phyloP scores from a whole-genome alignment of 2,888 invertebrate genomes.

The Scotopteryx bipunctaria region DNA sequence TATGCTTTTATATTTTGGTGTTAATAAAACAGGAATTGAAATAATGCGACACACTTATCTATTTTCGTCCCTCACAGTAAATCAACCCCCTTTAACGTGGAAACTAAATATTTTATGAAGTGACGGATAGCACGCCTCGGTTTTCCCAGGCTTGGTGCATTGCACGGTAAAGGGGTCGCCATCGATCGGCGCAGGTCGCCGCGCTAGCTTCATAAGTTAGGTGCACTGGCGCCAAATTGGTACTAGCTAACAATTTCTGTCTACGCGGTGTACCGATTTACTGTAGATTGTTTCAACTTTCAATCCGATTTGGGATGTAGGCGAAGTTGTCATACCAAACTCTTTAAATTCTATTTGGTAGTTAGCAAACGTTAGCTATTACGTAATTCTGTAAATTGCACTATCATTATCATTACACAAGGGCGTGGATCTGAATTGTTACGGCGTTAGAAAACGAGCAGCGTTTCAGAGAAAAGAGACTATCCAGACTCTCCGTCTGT shows the following conservation, averaged over 20 bases:
- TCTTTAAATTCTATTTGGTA: conserved; percentile 8
- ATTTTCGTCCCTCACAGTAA: conserved; percentile 11
- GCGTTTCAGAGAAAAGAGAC: background rate
- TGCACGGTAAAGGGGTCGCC: conserved; percentile 77
- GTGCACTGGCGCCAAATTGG: conserved; percentile 62
- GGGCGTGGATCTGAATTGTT: conserved; percentile 1
- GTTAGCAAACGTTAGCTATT: background rate
- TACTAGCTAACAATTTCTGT: conserved; percentile 56
- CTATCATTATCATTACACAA: background rate
- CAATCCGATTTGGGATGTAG: conserved; percentile 11
- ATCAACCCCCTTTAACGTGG: conserved; percentile 6
- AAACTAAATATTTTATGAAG: conserved; percentile 28
- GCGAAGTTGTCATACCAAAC: conserved; percentile 6
- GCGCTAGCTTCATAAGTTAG: conserved; percentile 53
- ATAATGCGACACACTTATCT: background rate
- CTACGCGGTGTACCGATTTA: conserved; percentile 42
- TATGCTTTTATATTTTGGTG: background rate
- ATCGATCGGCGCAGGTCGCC: conserved; percentile 72
- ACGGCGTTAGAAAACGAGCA: background rate
- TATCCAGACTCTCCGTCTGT: background rate
- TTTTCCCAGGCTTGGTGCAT: conserved; percentile 76
- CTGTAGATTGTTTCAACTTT: conserved; percentile 23
- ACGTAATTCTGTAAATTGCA: conserved; percentile 5
- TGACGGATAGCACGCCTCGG: conserved; percentile 43
- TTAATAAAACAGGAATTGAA: conserved; percentile 1